Evolutionary conservation across 2,113 vertebrate genomes (phyloP).

Genomic region (Toxotes jaculatrix): DNA sequence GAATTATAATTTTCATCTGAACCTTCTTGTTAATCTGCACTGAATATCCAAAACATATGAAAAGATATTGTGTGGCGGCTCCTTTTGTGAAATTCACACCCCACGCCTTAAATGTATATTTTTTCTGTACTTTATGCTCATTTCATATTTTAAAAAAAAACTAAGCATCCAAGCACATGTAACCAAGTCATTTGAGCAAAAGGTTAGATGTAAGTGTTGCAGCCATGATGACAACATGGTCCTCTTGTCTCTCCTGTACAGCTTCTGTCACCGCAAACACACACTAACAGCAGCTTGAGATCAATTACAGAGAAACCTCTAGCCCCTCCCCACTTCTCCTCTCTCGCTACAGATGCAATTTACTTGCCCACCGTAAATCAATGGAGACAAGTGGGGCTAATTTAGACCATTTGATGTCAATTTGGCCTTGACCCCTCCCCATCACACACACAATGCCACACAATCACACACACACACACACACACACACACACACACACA

Average conservation of each 20-base stretch:
- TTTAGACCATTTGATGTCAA: conserved; percentile 85
- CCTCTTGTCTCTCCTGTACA: conserved; percentile 21
- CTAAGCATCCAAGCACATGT: background rate
- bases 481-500: conserved; percentile 54
- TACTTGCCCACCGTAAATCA: conserved; percentile 82
- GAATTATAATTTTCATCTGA: background rate
- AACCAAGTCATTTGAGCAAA: conserved; percentile 12
- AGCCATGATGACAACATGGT: conserved; percentile 40
- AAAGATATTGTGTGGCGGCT: background rate
- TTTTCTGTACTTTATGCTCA: too few relatives aligned
- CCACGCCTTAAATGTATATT: too few relatives aligned
- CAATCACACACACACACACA: too few relatives aligned
- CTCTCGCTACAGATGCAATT: conserved; percentile 79
- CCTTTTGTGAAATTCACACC: background rate
- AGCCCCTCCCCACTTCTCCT: conserved; percentile 32
- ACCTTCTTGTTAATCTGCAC: background rate
- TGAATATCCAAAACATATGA: background rate
- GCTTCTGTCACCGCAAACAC: conserved; percentile 48
- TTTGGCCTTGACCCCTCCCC: conserved; percentile 83
- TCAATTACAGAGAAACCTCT: conserved; percentile 65
- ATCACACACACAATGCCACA: too few relatives aligned
- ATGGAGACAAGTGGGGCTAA: conserved; percentile 84
- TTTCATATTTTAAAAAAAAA: too few relatives aligned
- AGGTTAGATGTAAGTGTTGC: conserved; percentile 44
- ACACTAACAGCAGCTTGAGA: conserved; percentile 41